Evolutionary conservation across 2,797 vertebrate genomes (phyloP).

Genomic region (Crypturellus tataupa): DNA sequence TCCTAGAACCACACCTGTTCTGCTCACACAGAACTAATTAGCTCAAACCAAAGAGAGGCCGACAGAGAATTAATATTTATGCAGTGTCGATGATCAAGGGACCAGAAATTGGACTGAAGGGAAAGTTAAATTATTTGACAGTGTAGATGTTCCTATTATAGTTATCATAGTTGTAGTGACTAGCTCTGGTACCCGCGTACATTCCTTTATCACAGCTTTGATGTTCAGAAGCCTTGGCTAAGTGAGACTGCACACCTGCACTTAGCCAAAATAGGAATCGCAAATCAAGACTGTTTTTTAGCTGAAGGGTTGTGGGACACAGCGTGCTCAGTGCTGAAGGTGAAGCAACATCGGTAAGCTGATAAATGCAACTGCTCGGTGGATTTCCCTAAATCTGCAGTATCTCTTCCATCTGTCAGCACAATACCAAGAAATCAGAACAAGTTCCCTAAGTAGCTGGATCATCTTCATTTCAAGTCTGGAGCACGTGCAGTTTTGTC

Average conservation of each 20-base stretch:
- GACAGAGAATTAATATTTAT: background rate
- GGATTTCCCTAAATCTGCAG: background rate
- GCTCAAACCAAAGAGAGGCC: background rate
- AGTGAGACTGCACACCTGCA: background rate
- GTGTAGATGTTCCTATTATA: rapidly evolving
- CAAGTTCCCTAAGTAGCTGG: background rate
- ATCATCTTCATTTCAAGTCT: background rate
- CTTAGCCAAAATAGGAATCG: background rate
- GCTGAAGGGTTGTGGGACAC: background rate
- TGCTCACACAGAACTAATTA: background rate
- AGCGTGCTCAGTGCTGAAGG: background rate
- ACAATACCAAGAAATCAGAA: background rate
- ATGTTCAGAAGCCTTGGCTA: background rate
- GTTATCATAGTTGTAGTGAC: background rate
- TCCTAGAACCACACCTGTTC: background rate
- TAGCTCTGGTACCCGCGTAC: background rate
- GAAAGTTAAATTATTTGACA: background rate
- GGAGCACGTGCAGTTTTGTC: background rate
- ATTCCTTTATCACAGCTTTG: background rate
- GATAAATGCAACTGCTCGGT: background rate
- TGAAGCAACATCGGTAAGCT: background rate
- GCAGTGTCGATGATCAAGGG: background rate
- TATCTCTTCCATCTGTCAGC: background rate
- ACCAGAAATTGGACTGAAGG: background rate
- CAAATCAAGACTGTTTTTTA: background rate